A percentile compares a stretch with the other conserved stretches of the same genome.
Evolutionary conservation across 2,797 vertebrate genomes (phyloP).

Genomic region (Streptopelia turtur): DNA sequence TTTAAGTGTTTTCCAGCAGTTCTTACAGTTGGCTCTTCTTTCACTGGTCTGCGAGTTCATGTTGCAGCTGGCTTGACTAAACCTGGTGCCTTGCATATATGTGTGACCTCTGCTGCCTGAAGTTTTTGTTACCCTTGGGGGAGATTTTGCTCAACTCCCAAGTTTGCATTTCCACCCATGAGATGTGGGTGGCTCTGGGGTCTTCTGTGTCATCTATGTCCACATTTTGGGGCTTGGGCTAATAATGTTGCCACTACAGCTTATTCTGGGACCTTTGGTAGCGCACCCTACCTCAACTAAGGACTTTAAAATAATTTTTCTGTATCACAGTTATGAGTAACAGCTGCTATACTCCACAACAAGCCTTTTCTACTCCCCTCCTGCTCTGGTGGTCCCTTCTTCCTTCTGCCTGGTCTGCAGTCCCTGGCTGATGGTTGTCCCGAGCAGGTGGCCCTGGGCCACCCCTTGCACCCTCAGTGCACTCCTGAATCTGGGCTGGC

Average conservation of each 20-base stretch:
- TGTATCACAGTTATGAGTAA: not conserved
- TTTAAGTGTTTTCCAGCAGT: not conserved
- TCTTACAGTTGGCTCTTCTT: not conserved
- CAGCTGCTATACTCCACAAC: not conserved
- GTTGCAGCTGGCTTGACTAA: not conserved
- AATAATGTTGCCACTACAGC: accelerated
- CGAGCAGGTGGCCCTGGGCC: not conserved
- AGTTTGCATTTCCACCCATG: not conserved
- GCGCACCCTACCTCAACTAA: not conserved
- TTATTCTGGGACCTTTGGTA: not conserved
- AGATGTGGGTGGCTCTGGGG: not conserved
- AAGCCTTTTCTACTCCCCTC: not conserved
- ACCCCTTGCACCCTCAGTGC: not conserved
- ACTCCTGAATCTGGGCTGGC: not conserved
- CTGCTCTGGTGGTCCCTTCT: not conserved
- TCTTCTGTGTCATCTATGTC: not conserved
- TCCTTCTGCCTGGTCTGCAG: not conserved
- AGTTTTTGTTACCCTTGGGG: not conserved
- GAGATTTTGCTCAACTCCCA: not conserved
- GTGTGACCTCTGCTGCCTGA: not conserved
- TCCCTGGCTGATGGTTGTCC: not conserved
- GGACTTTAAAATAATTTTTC: not conserved
- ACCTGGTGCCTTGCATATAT: not conserved
- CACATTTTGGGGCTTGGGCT: not conserved
- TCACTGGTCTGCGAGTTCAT: not conserved